phyloP scores from a whole-genome alignment of 1,140 invertebrate genomes.

The Subanguina moxae region DNA sequence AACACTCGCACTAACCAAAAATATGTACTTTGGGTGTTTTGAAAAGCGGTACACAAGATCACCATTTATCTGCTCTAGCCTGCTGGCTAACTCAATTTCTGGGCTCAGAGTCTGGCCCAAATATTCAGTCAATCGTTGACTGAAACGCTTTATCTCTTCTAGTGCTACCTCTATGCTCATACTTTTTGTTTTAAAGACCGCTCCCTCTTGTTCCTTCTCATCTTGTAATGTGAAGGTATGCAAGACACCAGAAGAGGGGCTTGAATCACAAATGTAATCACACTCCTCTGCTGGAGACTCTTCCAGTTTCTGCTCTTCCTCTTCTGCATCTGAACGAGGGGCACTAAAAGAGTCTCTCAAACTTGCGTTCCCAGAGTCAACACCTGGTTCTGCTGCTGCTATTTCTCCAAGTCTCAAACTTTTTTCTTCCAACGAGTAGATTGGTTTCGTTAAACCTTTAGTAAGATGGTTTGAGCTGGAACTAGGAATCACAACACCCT shows the following conservation, averaged over 20 bases:
- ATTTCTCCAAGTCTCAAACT: not conserved
- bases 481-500: too few species aligned
- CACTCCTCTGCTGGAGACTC: not conserved
- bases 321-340: not conserved
- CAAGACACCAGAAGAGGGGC: not conserved
- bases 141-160: not conserved
- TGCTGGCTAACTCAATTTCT: too few species aligned
- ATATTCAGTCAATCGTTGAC: not conserved
- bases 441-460: too few species aligned
- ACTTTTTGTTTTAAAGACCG: not conserved
- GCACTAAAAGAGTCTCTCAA: not conserved
- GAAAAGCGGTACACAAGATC: too few species aligned
- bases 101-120: too few species aligned
- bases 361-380: not conserved
- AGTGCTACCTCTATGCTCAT: constrained; percentile 1
- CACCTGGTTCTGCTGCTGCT: not conserved
- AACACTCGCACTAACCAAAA: too few species aligned
- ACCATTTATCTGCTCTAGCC: too few species aligned
- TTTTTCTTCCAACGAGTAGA: not conserved
- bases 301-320: not conserved
- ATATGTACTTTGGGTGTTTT: too few species aligned
- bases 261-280: not conserved
- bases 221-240: not conserved
- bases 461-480: too few species aligned
- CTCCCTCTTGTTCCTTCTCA: not conserved